phyloP scores from a whole-genome alignment of 2,888 invertebrate genomes.

The Tuberolachnus salignus region DNA sequence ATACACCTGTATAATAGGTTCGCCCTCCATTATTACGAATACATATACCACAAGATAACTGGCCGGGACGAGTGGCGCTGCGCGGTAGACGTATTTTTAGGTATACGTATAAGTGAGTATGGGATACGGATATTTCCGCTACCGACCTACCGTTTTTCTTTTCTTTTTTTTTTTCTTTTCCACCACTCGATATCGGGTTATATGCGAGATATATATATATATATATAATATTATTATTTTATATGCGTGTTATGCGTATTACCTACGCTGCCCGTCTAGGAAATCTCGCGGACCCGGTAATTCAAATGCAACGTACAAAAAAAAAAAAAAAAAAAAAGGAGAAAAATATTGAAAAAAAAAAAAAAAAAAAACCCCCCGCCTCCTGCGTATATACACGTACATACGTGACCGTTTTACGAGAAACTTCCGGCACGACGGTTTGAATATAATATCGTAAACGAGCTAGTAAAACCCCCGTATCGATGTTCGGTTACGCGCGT shows the following conservation, averaged over 20 bases:
- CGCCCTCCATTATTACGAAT: conserved; percentile 3
- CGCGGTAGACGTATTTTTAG: too few species aligned
- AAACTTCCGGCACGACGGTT: conserved; percentile 12
- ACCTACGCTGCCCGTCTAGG: background rate
- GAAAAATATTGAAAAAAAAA: conserved; percentile 40
- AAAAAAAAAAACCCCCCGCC: background rate
- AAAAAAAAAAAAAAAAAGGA: conserved; percentile 22
- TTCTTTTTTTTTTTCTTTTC: too few species aligned
- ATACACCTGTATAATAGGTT: background rate
- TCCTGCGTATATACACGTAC: too few species aligned
- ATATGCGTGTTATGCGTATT: background rate
- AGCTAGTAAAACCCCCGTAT: conserved; percentile 29
- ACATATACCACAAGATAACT: background rate
- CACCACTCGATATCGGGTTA: conserved; percentile 5
- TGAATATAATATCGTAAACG: conserved; percentile 38
- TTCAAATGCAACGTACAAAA: background rate
- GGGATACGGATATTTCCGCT: background rate
- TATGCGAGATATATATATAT: background rate
- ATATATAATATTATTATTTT: conserved; percentile 4
- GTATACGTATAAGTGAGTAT: background rate
- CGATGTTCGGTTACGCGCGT: conserved; percentile 8
- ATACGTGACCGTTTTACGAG: conserved; percentile 50
- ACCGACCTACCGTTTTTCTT: background rate
- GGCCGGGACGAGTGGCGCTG: too few species aligned
- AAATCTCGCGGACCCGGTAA: conserved; percentile 26